Conservation (phyloP, 2,113 vertebrate species). For the Psammodynastes pulverulentus region DNA sequence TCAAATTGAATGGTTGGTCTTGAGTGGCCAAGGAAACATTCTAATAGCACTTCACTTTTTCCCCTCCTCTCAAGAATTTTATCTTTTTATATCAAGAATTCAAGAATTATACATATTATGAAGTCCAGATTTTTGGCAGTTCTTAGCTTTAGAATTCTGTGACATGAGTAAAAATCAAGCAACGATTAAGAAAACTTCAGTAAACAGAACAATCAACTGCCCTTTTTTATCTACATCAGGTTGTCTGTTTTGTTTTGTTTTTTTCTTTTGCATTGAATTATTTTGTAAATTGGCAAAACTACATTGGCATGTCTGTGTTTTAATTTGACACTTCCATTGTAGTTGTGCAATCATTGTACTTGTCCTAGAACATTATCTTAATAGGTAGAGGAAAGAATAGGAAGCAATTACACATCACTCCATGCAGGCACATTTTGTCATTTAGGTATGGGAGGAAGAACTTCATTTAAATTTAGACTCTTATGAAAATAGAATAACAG, state of each 20-base stretch:
- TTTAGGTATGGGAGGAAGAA: background rate
- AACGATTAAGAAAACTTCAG: background rate
- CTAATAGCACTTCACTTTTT: background rate
- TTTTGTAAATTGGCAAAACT: constrained; percentile 14
- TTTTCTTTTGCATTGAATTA: background rate
- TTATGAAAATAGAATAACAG: background rate
- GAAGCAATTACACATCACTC: background rate
- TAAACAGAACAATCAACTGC: background rate
- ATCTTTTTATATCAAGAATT: background rate
- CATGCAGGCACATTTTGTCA: background rate
- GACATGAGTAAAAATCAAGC: background rate
- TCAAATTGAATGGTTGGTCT: background rate
- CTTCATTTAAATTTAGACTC: constrained; percentile 15
- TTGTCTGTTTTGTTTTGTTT: background rate
- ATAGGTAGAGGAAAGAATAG: background rate
- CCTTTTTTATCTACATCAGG: background rate
- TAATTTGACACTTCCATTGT: background rate
- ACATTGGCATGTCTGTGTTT: background rate
- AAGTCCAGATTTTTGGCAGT: background rate
- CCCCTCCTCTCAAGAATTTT: background rate
- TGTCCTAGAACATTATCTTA: background rate
- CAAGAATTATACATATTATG: background rate
- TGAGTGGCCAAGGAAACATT: background rate
- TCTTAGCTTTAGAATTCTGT: background rate
- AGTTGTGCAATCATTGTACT: background rate